These are phyloP conservation scores for Thinocorus orbignyianus DNA, from an alignment of 2,113 vertebrate genomes.

Conservation along the genomic window DNA sequence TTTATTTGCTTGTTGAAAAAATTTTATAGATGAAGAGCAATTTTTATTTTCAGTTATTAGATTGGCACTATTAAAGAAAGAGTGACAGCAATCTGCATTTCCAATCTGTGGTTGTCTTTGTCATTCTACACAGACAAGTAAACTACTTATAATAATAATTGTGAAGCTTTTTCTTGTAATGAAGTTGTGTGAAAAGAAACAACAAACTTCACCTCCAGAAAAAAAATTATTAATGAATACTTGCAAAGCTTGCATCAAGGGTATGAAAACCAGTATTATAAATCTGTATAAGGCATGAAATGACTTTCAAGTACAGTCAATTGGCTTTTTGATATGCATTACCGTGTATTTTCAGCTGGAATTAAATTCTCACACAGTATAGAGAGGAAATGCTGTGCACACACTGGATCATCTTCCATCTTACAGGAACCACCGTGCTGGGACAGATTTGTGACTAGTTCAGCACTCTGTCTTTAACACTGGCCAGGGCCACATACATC, in stretches of 20 bases:
- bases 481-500: background rate
- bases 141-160: background rate
- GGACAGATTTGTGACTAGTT: background rate
- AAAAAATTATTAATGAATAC: background rate
- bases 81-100: background rate
- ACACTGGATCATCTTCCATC: background rate
- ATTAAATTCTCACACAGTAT: background rate
- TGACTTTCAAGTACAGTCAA: background rate
- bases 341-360: background rate
- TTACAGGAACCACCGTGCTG: background rate
- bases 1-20: background rate
- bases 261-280: background rate
- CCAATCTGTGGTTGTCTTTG: background rate
- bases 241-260: background rate
- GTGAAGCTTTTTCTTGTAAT: background rate
- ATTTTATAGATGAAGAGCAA: background rate
- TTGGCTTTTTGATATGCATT: background rate
- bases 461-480: background rate
- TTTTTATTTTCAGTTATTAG: background rate
- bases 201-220: background rate
- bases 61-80: background rate
- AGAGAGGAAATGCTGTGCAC: background rate
- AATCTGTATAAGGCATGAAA: background rate
- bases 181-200: background rate
- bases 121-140: background rate